Evolutionary conservation across 2,113 vertebrate genomes (phyloP), one percentile per base, ranked within the genome.

Genomic region (Alces alces): DNA sequence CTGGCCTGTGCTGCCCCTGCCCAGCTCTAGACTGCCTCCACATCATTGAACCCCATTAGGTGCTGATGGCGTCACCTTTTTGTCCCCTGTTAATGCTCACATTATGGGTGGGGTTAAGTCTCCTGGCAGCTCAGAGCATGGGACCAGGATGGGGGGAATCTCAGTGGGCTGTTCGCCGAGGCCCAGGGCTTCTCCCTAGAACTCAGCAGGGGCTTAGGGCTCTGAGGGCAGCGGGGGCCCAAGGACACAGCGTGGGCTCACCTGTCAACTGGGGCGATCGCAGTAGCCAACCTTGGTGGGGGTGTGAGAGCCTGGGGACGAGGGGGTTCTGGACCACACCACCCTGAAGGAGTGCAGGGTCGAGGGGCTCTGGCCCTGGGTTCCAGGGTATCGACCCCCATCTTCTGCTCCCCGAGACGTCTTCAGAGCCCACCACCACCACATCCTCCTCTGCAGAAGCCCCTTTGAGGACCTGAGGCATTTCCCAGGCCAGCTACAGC

Each of bases 321-420:
- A 47, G 36, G 6, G n/a, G 9, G 7, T 28, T 30, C 47, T 16
- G 39, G 36, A 19, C 36, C 15, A 2, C 0, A 0, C 28, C 3
- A 4, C 36, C 11, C 55, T 12, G 2, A 2, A 28, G 39, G 55
- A 19, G 19, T 70, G 54, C 27, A 7, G 47, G 30, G 2, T 2
- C 0, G 3, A 55, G 66, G 83, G 10, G 3, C 66, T 25, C 83
- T 17, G n/a, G 36, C 23, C 80, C 80, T n/a, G 23, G 36, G 13
- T 15, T 39, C 55, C 45, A 13, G 54, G 33, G 45, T 6, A 10
- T 64, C 30, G 7, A 76, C 50, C 3, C 50, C 21, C 12, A 1
- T 19, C 58, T 14, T 17, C 55, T 8, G 19, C 19, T 4, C 28
- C 91, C n/a, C 1, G 6, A 16, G 2, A 10, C 36, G 36, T 45